Percentiles rank a stretch among this genome's conserved stretches.
Conservation (phyloP, 2,113 vertebrate species). For the Cynopterus brachyotis region DNA sequence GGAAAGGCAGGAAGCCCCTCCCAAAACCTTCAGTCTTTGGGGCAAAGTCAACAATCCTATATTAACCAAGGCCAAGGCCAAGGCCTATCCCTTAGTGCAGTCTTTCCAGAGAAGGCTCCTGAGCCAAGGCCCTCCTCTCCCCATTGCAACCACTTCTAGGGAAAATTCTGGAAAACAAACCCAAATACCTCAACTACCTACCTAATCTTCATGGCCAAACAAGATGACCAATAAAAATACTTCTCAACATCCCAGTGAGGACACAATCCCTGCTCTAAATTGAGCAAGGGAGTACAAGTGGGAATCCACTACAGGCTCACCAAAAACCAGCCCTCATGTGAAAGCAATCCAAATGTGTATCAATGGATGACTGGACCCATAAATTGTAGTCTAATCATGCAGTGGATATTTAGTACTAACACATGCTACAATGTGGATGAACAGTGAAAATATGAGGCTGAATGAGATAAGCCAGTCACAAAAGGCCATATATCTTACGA, state of each 20-base stretch:
- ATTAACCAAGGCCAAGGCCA: not conserved
- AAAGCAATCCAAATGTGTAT: not conserved
- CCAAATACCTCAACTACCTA: not conserved
- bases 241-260: not conserved
- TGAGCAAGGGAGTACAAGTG: not conserved
- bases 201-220: not conserved
- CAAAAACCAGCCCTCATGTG: not conserved
- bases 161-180: not conserved
- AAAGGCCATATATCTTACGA: not conserved
- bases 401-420: not conserved
- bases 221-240: not conserved
- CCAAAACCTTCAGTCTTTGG: not conserved
- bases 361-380: not conserved
- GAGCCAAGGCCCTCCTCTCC: too few relatives aligned
- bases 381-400: not conserved
- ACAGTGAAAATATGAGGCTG: not conserved
- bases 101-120: not conserved
- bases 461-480: not conserved
- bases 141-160: not conserved
- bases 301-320: not conserved
- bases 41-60: not conserved
- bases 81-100: not conserved
- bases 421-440: not conserved
- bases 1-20: not conserved
- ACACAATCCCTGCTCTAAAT: not conserved